These are phyloP conservation scores for Xiphorhynchus elegans DNA, from an alignment of 2,113 vertebrate species.

Conservation along the genomic window DNA sequence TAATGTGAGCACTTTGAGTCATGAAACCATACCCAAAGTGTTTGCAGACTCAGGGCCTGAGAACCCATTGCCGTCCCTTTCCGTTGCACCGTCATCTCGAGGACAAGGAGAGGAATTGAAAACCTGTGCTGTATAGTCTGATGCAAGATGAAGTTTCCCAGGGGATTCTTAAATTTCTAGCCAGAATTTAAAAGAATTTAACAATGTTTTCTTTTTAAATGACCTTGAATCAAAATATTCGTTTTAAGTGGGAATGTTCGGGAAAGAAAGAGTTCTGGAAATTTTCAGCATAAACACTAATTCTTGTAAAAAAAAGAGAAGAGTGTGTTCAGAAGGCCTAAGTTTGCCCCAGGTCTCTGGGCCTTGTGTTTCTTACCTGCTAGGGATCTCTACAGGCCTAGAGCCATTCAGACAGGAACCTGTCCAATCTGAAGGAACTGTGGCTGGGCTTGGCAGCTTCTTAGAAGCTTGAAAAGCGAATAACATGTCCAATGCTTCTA, in stretches of 20 bases:
- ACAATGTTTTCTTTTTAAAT: conserved; percentile 63
- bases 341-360: not conserved
- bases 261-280: conserved; percentile 46
- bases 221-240: conserved; percentile 45
- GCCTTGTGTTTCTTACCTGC: not conserved
- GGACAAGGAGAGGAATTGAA: not conserved
- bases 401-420: not conserved
- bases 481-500: not conserved
- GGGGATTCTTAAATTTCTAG: conserved; percentile 50
- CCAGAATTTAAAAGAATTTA: conserved; percentile 63
- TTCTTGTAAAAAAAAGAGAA: not conserved
- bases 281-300: conserved; percentile 35
- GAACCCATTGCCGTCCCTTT: not conserved
- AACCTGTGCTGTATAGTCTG: not conserved
- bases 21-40: conserved; percentile 19
- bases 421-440: not conserved
- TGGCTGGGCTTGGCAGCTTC: not conserved
- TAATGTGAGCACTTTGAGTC: conserved; percentile 32
- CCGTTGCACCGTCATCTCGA: not conserved
- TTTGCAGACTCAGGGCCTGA: conserved; percentile 22
- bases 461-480: conserved; percentile 6
- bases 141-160: conserved; percentile 17
- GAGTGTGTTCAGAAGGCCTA: not conserved
- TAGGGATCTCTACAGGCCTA: not conserved
- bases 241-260: conserved; percentile 45